Conservation (phyloP, 1,140 invertebrate species). For the Epicauta chinensis region DNA sequence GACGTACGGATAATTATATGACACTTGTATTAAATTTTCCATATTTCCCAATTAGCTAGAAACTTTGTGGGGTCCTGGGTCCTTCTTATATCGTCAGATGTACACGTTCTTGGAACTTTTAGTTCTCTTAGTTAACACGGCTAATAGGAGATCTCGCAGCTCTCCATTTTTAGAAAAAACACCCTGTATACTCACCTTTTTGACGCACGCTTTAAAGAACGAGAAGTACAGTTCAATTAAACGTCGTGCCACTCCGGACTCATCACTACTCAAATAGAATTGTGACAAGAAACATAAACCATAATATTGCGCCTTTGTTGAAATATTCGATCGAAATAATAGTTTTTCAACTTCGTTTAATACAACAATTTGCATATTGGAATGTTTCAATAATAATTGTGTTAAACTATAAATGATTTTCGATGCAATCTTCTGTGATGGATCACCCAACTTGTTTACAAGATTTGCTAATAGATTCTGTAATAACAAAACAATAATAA, state of each 20-base stretch:
- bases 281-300: slow-evolving; percentile 87
- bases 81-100: too few species aligned
- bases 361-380: slow-evolving; percentile 87
- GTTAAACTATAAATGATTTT: slow-evolving; percentile 82
- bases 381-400: slow-evolving; percentile 77
- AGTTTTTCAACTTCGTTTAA: slow-evolving; percentile 84
- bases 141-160: too few species aligned
- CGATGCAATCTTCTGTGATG: slow-evolving; percentile 77
- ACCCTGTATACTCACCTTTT: slow-evolving; percentile 62
- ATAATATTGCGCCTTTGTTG: slow-evolving; percentile 84
- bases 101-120: too few species aligned
- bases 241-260: slow-evolving; percentile 69
- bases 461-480: slow-evolving; percentile 73
- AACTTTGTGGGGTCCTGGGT: too few species aligned
- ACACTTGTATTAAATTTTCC: too few species aligned
- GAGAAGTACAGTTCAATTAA: slow-evolving; percentile 90
- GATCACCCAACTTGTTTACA: slow-evolving; percentile 95
- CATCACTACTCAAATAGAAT: slow-evolving; percentile 63
- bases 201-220: slow-evolving; percentile 89
- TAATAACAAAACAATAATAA: slow-evolving; percentile 24
- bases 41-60: too few species aligned
- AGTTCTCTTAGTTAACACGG: too few species aligned
- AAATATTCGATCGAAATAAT: slow-evolving; percentile 79
- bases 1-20: too few species aligned
- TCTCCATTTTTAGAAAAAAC: too few species aligned